These are phyloP conservation scores for Vespertilio murinus DNA, from an alignment of 2,797 vertebrate genomes.

Conservation along the genomic window DNA sequence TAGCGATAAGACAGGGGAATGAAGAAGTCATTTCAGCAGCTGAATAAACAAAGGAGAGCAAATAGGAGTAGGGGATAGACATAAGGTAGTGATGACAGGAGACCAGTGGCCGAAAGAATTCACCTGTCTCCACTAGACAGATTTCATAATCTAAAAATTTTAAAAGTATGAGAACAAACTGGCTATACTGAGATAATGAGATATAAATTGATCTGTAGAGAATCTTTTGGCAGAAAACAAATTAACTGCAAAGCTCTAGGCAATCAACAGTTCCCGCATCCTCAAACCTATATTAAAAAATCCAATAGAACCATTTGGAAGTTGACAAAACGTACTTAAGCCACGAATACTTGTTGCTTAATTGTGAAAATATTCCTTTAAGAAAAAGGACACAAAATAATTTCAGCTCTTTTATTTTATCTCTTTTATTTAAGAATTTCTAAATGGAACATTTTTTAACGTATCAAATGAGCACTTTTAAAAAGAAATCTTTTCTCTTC, in stretches of 20 bases:
- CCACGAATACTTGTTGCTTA: neutral
- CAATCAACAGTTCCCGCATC: neutral
- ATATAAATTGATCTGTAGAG: neutral
- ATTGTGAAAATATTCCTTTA: slow-evolving; percentile 18
- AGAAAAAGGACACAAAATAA: neutral
- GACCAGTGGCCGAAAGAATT: neutral
- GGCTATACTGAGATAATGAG: neutral
- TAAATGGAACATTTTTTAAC: neutral
- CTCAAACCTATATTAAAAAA: neutral
- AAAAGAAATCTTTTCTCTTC: neutral
- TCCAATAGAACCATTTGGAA: neutral
- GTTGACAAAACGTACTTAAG: neutral
- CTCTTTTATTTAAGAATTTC: neutral
- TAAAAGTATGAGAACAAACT: neutral
- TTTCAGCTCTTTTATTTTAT: neutral
- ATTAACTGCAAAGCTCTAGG: neutral
- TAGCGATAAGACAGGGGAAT: neutral
- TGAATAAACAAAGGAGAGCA: neutral
- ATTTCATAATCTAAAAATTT: neutral
- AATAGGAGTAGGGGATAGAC: neutral
- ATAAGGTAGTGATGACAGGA: neutral
- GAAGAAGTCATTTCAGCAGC: slow-evolving; percentile 39
- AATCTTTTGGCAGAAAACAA: neutral
- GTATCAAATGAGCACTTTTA: neutral
- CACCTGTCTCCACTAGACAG: neutral